Evolutionary conservation across 2,113 vertebrate genomes (phyloP).

Genomic region (Anarhynchus alexandrinus): DNA sequence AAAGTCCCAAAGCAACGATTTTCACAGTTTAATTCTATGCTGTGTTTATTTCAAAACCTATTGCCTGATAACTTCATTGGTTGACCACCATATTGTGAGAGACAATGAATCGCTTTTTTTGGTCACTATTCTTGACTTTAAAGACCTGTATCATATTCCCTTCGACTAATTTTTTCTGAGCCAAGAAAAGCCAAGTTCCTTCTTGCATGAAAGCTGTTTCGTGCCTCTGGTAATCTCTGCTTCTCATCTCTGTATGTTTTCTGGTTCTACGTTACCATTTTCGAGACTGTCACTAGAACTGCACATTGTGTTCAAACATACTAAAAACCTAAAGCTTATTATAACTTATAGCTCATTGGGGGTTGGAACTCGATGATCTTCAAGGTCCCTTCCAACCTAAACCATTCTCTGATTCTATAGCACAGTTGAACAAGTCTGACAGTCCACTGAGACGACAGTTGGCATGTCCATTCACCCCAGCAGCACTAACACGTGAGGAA

Average conservation of each 20-base stretch:
- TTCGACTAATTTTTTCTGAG: neutral
- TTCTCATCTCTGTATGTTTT: neutral
- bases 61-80: neutral
- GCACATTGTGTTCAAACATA: neutral
- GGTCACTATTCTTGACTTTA: neutral
- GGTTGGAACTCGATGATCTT: too few relatives aligned
- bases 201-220: neutral
- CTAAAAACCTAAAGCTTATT: neutral
- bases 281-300: neutral
- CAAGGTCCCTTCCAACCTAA: too few relatives aligned
- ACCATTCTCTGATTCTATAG: too few relatives aligned
- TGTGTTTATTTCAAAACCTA: neutral
- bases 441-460: neutral
- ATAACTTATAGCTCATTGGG: too few relatives aligned
- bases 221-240: neutral
- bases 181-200: neutral
- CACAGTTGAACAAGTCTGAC: neutral
- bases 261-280: neutral
- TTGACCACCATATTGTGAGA: neutral
- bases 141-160: neutral
- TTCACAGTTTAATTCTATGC: neutral
- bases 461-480: neutral
- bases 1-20: neutral
- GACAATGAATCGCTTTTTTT: neutral
- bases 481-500: neutral